Conservation (phyloP, 2,113 vertebrate species). For the Podilymbus podiceps region DNA sequence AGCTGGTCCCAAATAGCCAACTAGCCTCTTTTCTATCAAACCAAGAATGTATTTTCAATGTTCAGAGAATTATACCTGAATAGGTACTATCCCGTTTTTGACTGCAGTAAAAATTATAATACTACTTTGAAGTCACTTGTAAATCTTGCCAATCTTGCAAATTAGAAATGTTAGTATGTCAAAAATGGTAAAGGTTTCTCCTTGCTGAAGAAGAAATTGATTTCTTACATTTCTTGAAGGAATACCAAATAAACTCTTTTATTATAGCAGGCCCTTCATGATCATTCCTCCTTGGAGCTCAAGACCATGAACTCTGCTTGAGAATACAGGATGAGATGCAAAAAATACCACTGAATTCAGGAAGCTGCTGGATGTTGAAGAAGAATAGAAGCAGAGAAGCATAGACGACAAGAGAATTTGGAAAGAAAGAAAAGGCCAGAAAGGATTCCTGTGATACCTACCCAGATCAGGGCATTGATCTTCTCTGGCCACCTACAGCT, state of each 20-base stretch:
- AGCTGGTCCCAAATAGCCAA: neutral
- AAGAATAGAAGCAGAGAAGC: neutral
- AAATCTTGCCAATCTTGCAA: neutral
- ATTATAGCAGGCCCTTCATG: neutral
- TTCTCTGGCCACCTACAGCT: neutral
- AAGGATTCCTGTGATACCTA: neutral
- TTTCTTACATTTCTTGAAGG: neutral
- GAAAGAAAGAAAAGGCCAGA: neutral
- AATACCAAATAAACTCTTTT: neutral
- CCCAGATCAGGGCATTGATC: neutral
- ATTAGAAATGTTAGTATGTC: neutral
- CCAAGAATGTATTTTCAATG: neutral
- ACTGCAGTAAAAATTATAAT: neutral
- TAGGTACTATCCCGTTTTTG: neutral
- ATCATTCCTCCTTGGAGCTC: neutral
- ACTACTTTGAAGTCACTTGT: neutral
- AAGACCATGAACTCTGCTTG: neutral
- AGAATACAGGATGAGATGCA: neutral
- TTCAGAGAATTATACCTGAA: neutral
- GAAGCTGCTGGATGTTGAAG: neutral
- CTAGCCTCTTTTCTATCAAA: neutral
- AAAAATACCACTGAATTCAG: neutral
- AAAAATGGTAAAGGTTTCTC: neutral
- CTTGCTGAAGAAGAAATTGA: neutral
- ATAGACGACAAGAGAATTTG: neutral